Conservation (phyloP, 1,140 invertebrate species). For the Adoxophyes honmai region DNA sequence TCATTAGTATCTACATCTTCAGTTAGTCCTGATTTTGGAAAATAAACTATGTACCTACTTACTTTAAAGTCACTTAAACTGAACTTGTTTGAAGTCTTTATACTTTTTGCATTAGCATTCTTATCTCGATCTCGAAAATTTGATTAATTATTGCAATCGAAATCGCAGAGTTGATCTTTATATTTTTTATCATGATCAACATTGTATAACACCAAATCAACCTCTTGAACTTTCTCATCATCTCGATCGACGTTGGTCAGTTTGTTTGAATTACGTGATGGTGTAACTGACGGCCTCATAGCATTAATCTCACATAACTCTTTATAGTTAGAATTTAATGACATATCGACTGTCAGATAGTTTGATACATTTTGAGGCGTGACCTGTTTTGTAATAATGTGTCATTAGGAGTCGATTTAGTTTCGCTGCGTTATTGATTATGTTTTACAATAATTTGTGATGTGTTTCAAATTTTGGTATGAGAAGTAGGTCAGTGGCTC, state of each 20-base stretch:
- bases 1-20: background rate
- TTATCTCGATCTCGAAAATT: slow-evolving; percentile 1
- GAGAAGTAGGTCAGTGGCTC: slow-evolving; percentile 42
- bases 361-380: slow-evolving; percentile 46
- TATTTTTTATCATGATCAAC: background rate
- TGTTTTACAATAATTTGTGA: slow-evolving; percentile 56
- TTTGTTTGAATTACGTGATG: slow-evolving; percentile 21
- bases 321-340: slow-evolving; percentile 41
- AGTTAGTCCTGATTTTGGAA: slow-evolving; percentile 20
- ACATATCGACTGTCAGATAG: slow-evolving; percentile 56
- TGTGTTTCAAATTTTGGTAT: slow-evolving; percentile 29
- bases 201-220: slow-evolving; percentile 10
- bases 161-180: slow-evolving; percentile 5
- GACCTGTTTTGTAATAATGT: slow-evolving; percentile 51
- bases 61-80: no score
- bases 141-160: slow-evolving; percentile 8
- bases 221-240: slow-evolving; percentile 12
- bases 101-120: background rate
- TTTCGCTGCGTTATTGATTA: slow-evolving; percentile 53
- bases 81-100: no score
- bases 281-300: slow-evolving; percentile 26
- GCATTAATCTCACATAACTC: slow-evolving; percentile 31
- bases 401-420: slow-evolving; percentile 57
- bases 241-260: background rate
- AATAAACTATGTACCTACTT: slow-evolving; percentile 2